Evolutionary conservation across 2,113 vertebrate species (phyloP).

Genomic region (Chamaetylas fuelleborni): DNA sequence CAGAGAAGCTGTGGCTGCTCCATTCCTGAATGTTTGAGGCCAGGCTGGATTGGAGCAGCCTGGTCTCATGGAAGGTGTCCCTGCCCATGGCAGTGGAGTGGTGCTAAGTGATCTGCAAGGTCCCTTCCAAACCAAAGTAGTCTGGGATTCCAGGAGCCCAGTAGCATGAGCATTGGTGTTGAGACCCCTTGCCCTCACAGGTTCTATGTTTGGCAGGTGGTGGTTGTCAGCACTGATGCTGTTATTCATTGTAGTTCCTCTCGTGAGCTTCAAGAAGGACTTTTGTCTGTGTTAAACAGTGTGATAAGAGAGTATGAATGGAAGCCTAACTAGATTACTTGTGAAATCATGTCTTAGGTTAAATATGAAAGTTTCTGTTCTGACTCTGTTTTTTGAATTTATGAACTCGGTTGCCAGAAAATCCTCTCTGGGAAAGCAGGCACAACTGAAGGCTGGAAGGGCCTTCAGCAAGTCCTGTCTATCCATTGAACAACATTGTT

Average conservation of each 20-base stretch:
- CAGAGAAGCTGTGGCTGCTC: background rate
- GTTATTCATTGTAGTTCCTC: background rate
- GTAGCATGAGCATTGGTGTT: rapidly evolving
- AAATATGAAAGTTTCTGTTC: background rate
- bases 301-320: background rate
- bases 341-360: background rate
- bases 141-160: background rate
- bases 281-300: background rate
- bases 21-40: background rate
- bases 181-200: background rate
- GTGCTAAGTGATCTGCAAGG: background rate
- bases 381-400: background rate
- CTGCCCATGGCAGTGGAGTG: background rate
- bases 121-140: background rate
- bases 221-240: background rate
- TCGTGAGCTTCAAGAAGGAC: background rate
- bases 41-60: background rate
- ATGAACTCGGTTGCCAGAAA: background rate
- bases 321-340: background rate
- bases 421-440: background rate
- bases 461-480: background rate
- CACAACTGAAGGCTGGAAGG: background rate
- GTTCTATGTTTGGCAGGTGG: background rate
- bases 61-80: background rate
- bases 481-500: background rate